Base-by-base conservation (phyloP, 2,888 invertebrate genomes). In the Meandrusa payeni region DNA sequence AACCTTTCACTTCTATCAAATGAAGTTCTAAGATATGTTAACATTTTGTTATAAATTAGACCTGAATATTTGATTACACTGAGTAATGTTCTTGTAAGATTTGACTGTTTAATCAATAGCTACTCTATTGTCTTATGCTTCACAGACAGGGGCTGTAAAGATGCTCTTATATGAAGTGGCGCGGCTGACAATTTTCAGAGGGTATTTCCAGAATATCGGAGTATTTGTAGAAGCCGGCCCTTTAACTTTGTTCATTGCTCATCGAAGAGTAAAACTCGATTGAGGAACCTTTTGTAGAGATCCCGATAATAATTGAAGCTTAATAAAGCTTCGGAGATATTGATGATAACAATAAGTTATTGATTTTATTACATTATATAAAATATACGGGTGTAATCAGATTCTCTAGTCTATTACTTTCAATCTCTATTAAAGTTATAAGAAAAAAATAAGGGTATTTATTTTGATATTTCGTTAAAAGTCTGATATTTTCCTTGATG, bases 241-340 rank as follows among this genome's bases (percentile, higher is more conserved):
- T 42, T 29, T 29, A 36, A 42, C 29, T 31, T 42, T 42, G 31
- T 31, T 41, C 46, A 41, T 12, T 47, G 44, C 41, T 47, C 42
- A 36, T 36, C 49, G 44, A 12, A 47, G 42, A 46, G 39, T 42
- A 31, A 47, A 49, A 49, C 45, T 41, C 47, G 40, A 46, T 51
- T 49, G 24, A 11, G 41, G 9, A 37, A 36, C 42, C 36, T 37
- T 42, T 42, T 24, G 36, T 42, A 37, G 12, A 31, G 31, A 13
- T 24, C 11, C 28, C 31, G 29, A 42, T 42, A 23, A 23, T 34
- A 42, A 42, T 36, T 29, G 29, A 29, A 36, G 28, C 28, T 29
- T 42, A 36, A 42, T 42, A 36, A 42, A 42, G 10, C 12, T 36
- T 3, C 13, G 11, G 5, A 20, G 28, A 28, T 32, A 40, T 40